phyloP scores from a whole-genome alignment of 2,888 invertebrate genomes.

The Pasiphila rectangulata region DNA sequence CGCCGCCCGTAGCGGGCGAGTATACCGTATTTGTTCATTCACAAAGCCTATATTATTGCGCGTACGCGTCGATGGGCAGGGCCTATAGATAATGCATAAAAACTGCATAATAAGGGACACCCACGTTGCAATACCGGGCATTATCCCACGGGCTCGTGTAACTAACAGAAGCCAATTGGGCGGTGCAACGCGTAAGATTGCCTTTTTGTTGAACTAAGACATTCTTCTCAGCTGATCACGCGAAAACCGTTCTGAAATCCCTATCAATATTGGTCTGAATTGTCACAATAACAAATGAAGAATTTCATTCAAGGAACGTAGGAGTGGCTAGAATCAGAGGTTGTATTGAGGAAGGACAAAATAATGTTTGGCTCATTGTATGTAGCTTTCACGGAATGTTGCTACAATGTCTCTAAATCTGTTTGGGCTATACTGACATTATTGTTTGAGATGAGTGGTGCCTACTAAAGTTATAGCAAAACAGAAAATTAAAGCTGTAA shows the following conservation, averaged over 20 bases:
- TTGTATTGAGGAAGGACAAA: background rate
- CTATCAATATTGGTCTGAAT: conserved; percentile 28
- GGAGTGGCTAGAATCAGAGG: background rate
- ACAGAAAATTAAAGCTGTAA: too few relatives aligned
- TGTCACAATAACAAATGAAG: conserved; percentile 18
- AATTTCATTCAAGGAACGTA: conserved; percentile 10
- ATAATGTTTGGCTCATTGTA: background rate
- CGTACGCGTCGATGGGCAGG: conserved; percentile 58
- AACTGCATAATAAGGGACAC: conserved; percentile 72
- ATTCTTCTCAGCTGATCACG: conserved; percentile 59
- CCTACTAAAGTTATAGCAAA: too few relatives aligned
- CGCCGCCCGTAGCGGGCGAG: background rate
- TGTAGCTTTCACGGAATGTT: too few relatives aligned
- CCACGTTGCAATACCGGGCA: conserved; percentile 70
- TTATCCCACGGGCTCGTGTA: conserved; percentile 75
- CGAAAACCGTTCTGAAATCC: conserved; percentile 41
- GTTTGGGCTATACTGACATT: too few relatives aligned
- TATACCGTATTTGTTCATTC: conserved; percentile 53
- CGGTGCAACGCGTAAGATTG: conserved; percentile 54
- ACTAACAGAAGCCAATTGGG: conserved; percentile 67
- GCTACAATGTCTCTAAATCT: too few relatives aligned
- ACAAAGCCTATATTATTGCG: conserved; percentile 64
- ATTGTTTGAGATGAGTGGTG: too few relatives aligned
- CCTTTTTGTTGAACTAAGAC: conserved; percentile 52
- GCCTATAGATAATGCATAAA: conserved; percentile 45